A percentile compares a stretch with the other conserved stretches of the same genome.
phyloP scores from a whole-genome alignment of 2,888 invertebrate species.

The Drosophila bunnanda region DNA sequence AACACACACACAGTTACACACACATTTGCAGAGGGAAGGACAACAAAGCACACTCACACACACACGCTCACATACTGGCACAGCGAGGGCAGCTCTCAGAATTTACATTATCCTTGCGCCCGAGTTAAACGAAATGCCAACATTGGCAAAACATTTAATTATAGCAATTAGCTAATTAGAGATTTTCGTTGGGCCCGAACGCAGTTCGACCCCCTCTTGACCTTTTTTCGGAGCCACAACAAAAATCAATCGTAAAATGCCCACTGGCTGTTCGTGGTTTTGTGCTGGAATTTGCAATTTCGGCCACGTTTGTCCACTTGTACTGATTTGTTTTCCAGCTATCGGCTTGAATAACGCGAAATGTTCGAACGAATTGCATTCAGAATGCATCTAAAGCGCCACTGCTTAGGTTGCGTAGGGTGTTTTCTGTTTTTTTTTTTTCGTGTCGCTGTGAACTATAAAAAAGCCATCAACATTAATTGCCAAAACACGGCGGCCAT shows the following conservation, averaged over 20 bases:
- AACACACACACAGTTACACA: constrained; percentile 8
- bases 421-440: background rate
- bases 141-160: constrained; percentile 80
- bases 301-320: constrained; percentile 35
- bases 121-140: constrained; percentile 71
- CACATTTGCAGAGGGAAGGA: background rate
- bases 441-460: constrained; percentile 47
- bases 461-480: constrained; percentile 77
- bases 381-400: constrained; percentile 8
- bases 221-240: constrained; percentile 2
- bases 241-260: constrained; percentile 67
- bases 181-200: constrained; percentile 61
- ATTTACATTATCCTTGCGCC: constrained; percentile 77
- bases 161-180: constrained; percentile 82
- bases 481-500: constrained; percentile 56
- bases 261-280: constrained; percentile 37
- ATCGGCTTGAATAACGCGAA: constrained; percentile 29
- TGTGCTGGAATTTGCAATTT: constrained; percentile 44
- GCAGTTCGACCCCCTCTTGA: constrained; percentile 20
- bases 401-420: constrained; percentile 9
- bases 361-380: constrained; percentile 31
- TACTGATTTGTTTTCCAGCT: constrained; percentile 29
- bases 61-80: background rate
- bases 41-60: constrained; percentile 3
- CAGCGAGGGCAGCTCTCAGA: constrained; percentile 41